Percentiles rank a stretch among this genome's conserved stretches.
phyloP scores from a whole-genome alignment of 2,113 vertebrate species.

The Phoenicopterus ruber region DNA sequence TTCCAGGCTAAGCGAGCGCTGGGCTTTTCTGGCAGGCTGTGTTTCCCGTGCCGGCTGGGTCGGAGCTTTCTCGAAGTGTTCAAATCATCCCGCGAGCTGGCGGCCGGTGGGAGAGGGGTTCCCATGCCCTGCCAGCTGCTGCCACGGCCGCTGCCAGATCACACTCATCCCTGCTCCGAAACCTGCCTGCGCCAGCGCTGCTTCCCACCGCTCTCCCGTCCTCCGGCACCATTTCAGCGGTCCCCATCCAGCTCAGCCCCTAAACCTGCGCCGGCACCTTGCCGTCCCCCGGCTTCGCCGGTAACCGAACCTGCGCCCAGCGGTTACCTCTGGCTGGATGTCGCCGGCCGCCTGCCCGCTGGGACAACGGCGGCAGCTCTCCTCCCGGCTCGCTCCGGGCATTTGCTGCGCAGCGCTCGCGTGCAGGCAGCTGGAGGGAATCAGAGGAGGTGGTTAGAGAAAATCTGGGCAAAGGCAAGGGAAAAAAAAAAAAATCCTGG shows the following conservation, averaged over 20 bases:
- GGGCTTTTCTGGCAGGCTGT: not conserved
- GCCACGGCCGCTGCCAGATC: not conserved
- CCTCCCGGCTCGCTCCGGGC: not conserved
- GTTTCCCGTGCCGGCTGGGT: rapidly evolving
- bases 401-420: not conserved
- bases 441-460: not conserved
- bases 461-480: constrained; percentile 52
- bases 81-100: not conserved
- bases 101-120: rapidly evolving
- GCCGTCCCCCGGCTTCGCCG: rapidly evolving
- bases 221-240: rapidly evolving
- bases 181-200: not conserved
- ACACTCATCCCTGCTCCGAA: not conserved
- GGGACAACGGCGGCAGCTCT: not conserved
- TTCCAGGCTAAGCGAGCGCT: not conserved
- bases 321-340: rapidly evolving
- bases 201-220: not conserved
- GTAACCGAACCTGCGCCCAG: not conserved
- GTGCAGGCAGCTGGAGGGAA: constrained; percentile 56
- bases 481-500: not conserved
- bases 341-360: rapidly evolving
- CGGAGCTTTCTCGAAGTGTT: not conserved
- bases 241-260: not conserved
- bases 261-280: not conserved
- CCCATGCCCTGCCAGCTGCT: rapidly evolving